Evolutionary conservation across 2,888 invertebrate species (phyloP).

Genomic region (Drosophila gaucha): DNA sequence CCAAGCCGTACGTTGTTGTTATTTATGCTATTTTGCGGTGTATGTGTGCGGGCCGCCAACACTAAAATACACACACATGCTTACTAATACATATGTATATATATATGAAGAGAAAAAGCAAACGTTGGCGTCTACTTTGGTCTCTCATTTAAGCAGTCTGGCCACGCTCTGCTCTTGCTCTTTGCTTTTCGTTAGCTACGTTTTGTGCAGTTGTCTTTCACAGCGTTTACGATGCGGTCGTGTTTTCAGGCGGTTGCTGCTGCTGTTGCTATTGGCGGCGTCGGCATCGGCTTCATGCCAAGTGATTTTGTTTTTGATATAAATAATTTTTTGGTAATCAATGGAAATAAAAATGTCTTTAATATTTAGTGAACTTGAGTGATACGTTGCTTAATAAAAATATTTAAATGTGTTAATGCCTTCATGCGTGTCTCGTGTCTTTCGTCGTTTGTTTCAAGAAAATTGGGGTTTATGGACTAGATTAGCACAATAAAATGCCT

Average conservation of each 20-base stretch:
- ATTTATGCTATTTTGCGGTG: conserved; percentile 67
- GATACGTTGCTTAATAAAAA: conserved; percentile 1
- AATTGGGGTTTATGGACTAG: conserved; percentile 11
- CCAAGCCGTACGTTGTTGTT: conserved; percentile 51
- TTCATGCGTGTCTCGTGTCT: conserved; percentile 4
- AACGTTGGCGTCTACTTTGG: conserved; percentile 42
- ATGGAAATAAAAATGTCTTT: conserved; percentile 15
- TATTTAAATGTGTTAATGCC: conserved; percentile 6
- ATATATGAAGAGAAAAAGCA: conserved; percentile 31
- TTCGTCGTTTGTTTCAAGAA: conserved; percentile 10
- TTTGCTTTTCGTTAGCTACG: conserved; percentile 48
- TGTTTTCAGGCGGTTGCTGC: conserved; percentile 52
- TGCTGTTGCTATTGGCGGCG: conserved; percentile 21
- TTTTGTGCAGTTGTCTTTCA: conserved; percentile 64
- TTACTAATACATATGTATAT: conserved; percentile 5
- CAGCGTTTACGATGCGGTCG: conserved; percentile 66
- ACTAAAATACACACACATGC: conserved; percentile 19
- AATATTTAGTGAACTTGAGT: conserved; percentile 17
- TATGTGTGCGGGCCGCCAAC: conserved; percentile 34
- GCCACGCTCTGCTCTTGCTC: conserved; percentile 58
- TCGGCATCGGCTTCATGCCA: conserved; percentile 58
- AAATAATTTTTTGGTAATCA: conserved; percentile 38
- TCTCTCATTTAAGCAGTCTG: conserved; percentile 58
- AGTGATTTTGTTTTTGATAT: conserved; percentile 50
- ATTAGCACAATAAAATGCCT: conserved; percentile 13